These are phyloP conservation scores for human (Homo sapiens) DNA, from an alignment of 2,113 vertebrate genomes.

Conservation along the genomic window DNA sequence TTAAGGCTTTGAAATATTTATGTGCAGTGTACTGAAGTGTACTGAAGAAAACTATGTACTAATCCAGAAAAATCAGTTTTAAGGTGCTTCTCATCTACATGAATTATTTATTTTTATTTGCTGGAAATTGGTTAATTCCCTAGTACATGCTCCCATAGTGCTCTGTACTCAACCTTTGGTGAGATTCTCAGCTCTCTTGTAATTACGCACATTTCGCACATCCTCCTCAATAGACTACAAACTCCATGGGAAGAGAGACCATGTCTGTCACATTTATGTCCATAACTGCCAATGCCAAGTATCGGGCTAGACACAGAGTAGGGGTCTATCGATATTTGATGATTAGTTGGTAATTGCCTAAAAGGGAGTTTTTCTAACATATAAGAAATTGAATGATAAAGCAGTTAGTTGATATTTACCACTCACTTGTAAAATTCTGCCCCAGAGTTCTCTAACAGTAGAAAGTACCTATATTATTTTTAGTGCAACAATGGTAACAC, in stretches of 20 bases:
- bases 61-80: not conserved
- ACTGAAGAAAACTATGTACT: not conserved
- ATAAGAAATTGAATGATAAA: not conserved
- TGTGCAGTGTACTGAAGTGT: not conserved
- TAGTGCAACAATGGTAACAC: not conserved
- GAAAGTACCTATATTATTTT: not conserved
- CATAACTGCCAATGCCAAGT: not conserved
- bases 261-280: not conserved
- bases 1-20: conserved; percentile 29
- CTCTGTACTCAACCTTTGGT: not conserved
- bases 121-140: not conserved
- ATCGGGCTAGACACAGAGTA: not conserved
- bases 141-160: not conserved
- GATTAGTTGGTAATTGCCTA: not conserved
- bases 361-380: not conserved
- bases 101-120: not conserved
- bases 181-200: not conserved
- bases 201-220: not conserved
- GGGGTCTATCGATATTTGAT: not conserved
- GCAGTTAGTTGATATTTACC: not conserved
- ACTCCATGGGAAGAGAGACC: not conserved
- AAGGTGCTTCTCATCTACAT: not conserved
- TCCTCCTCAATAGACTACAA: not conserved
- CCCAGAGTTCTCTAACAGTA: not conserved
- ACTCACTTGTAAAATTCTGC: not conserved